Evolutionary conservation across 2,113 vertebrate species (phyloP), one percentile per base, ranked within the genome.

Genomic region (Pyrgilauda ruficollis): DNA sequence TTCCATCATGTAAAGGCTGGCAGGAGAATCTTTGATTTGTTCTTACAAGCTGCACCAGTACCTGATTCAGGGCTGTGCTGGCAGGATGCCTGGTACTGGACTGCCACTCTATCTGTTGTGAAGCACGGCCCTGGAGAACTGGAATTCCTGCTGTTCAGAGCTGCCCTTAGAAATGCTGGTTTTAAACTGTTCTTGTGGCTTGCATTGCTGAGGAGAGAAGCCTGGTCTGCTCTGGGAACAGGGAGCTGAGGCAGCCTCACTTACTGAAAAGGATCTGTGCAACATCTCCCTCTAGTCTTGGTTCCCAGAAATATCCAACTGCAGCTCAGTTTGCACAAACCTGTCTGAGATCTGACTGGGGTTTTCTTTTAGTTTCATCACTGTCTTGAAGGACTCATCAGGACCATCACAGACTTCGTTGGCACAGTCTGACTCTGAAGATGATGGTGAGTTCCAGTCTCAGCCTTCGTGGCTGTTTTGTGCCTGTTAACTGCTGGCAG

Each of bases 341-440:
- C 8, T 81, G 16, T 41, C 15, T 27, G 11, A 64, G 50, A 37
- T 77, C 43, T 93, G 37, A 93, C 67, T 55, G 50, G 41, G 17
- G 2, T 46, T 94, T 94, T 95, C 84, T 88, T 96, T 83, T 62
- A 98, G 97, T 39, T 95, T 66, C 47, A 96, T 98, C 58, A 96
- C 84, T 39, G 79, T 95, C 44, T 64, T 50, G 66, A 94, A 96
- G 77, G 55, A 68, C 19, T 76, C 92, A 0, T 52, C 88, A 28
- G 64, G 19, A 82, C 68, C 85, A 11, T 61, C 50, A 6, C 67
- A 22, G 52, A 21, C 10, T 9, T 41, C 7, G 2, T 15, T 37
- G 80, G 33, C 46, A 9, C 44, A 62, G 30, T 28, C 19, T 61
- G 90, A 68, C 39, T 55, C 67, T 55, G 96, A 83, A n/a, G 96